These are phyloP conservation scores for Pyrgus malvae DNA, from an alignment of 2,888 invertebrate genomes.

Conservation along the genomic window DNA sequence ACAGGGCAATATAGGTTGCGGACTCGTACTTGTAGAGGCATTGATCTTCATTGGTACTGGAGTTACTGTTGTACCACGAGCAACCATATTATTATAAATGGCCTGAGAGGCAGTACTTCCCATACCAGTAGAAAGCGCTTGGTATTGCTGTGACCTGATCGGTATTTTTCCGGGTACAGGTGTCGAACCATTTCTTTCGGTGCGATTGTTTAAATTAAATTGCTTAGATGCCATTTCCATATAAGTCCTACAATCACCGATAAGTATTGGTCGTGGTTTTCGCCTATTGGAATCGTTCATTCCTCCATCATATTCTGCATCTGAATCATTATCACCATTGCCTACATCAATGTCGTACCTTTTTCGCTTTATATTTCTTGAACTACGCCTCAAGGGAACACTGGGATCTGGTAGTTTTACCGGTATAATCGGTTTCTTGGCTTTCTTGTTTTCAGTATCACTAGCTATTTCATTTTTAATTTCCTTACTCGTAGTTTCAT, in stretches of 20 bases:
- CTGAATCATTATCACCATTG: conserved; percentile 82
- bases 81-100: conserved; percentile 81
- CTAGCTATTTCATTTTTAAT: too few species aligned
- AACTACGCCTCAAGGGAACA: conserved; percentile 60
- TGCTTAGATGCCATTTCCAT: conserved; percentile 86
- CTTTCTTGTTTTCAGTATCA: too few species aligned
- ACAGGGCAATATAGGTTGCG: conserved; percentile 88
- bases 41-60: conserved; percentile 54
- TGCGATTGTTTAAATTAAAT: conserved; percentile 45
- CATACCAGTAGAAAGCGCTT: conserved; percentile 39
- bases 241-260: conserved; percentile 87
- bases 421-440: too few species aligned
- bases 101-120: conserved; percentile 81
- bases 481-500: too few species aligned
- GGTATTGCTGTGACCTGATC: conserved; percentile 40
- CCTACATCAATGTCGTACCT: conserved; percentile 78
- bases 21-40: conserved; percentile 48
- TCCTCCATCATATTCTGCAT: conserved; percentile 82
- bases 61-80: conserved; percentile 67
- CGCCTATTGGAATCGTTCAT: conserved; percentile 79
- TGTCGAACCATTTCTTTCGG: conserved; percentile 4
- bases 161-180: not conserved
- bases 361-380: conserved; percentile 76
- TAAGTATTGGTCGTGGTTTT: conserved; percentile 77
- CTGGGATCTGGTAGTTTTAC: too few species aligned